phyloP scores from a whole-genome alignment of 2,888 invertebrate species.

The Phaonia tiefii region DNA sequence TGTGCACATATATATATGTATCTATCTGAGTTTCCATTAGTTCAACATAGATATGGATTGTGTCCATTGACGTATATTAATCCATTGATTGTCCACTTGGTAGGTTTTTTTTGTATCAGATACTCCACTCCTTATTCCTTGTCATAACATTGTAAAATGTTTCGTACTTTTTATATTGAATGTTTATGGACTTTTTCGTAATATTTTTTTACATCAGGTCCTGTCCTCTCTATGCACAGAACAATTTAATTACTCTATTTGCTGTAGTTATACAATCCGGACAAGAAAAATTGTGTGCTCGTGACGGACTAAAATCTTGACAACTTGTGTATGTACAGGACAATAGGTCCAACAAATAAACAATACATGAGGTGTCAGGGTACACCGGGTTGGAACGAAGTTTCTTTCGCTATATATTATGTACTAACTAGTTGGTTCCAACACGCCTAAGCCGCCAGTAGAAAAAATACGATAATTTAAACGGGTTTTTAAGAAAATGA shows the following conservation, averaged over 20 bases:
- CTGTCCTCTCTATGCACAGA: conserved; percentile 34
- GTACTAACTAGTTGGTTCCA: no score
- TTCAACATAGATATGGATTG: conserved; percentile 36
- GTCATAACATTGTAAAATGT: conserved; percentile 5
- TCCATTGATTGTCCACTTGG: conserved; percentile 48
- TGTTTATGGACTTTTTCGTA: conserved; percentile 28
- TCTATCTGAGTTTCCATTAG: conserved; percentile 4
- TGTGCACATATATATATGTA: neutral
- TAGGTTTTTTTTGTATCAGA: conserved; percentile 14
- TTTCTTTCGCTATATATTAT: no score
- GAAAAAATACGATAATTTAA: no score
- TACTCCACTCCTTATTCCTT: neutral
- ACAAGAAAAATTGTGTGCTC: neutral
- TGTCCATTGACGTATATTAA: conserved; percentile 43
- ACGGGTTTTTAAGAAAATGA: no score
- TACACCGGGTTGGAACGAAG: no score
- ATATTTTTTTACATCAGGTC: conserved; percentile 2
- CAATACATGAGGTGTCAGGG: no score
- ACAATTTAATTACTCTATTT: conserved; percentile 65
- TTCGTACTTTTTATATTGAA: conserved; percentile 17
- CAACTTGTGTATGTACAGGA: no score
- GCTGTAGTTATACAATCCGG: neutral
- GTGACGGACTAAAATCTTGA: neutral
- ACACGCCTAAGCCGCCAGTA: no score
- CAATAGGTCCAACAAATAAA: no score